Conservation (phyloP, 2,797 vertebrate species). For the Tadarida brasiliensis region DNA sequence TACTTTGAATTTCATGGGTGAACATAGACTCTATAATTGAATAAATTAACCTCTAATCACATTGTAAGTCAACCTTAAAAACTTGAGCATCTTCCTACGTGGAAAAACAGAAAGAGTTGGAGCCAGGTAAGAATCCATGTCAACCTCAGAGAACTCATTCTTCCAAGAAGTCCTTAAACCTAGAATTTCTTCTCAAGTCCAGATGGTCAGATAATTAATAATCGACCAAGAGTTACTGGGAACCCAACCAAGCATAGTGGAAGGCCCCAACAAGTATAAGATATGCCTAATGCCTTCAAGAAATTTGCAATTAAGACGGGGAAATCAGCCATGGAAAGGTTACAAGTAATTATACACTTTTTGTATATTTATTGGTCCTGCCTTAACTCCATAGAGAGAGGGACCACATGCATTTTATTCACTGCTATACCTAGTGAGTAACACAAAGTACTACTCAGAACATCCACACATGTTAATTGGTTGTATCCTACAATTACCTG, state of each 20-base stretch:
- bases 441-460: background rate
- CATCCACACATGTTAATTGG: background rate
- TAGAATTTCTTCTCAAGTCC: conserved; percentile 52
- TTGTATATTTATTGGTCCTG: conserved; percentile 16
- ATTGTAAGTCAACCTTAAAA: conserved; percentile 53
- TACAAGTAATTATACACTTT: conserved; percentile 54
- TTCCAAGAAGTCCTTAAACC: conserved; percentile 59
- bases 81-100: conserved; percentile 10
- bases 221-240: conserved; percentile 66
- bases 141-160: conserved; percentile 42
- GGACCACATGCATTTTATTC: background rate
- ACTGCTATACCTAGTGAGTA: background rate
- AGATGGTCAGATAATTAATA: conserved; percentile 79
- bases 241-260: conserved; percentile 55
- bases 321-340: conserved; percentile 56
- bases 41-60: conserved; percentile 62
- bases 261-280: conserved; percentile 35
- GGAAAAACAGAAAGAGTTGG: conserved; percentile 45
- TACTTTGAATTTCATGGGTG: conserved; percentile 63
- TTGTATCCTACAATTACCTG: background rate
- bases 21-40: conserved; percentile 63
- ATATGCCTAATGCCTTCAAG: conserved; percentile 59
- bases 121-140: background rate
- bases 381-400: background rate
- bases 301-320: conserved; percentile 69